Evolutionary conservation across 2,113 vertebrate species (phyloP).

Genomic region (Nanorana parkeri): DNA sequence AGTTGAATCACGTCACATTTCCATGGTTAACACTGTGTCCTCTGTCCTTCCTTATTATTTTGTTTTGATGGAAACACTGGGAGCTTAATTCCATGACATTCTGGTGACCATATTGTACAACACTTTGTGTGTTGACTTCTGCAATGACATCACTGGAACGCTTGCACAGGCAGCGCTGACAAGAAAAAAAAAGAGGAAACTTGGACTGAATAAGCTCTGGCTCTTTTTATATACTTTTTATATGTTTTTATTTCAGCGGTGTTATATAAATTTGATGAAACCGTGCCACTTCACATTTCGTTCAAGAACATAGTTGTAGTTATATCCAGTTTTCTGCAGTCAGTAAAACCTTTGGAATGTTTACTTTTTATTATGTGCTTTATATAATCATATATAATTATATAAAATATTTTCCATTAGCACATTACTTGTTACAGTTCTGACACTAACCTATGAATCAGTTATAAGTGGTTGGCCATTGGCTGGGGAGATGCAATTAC

Average conservation of each 20-base stretch:
- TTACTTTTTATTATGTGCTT: neutral
- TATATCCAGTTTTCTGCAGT: neutral
- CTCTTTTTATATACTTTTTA: constrained; percentile 9
- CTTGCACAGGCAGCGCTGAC: neutral
- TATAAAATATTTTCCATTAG: neutral
- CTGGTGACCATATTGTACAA: constrained; percentile 14
- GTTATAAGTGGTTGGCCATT: neutral
- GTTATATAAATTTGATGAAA: neutral
- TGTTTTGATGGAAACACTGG: constrained; percentile 45
- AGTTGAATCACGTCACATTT: constrained; percentile 17
- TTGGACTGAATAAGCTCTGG: neutral
- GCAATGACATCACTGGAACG: constrained; percentile 47
- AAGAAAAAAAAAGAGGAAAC: constrained; percentile 27
- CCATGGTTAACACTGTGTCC: neutral
- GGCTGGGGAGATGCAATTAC: neutral
- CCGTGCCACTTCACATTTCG: neutral
- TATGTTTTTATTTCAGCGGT: neutral
- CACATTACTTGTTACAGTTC: neutral
- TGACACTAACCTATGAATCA: neutral
- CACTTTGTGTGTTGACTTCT: neutral
- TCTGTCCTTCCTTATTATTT: neutral
- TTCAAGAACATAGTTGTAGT: neutral
- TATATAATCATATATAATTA: neutral
- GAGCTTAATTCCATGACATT: neutral
- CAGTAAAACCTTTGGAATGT: neutral